phyloP scores from a whole-genome alignment of 2,113 vertebrate species.

The Indri indri region DNA sequence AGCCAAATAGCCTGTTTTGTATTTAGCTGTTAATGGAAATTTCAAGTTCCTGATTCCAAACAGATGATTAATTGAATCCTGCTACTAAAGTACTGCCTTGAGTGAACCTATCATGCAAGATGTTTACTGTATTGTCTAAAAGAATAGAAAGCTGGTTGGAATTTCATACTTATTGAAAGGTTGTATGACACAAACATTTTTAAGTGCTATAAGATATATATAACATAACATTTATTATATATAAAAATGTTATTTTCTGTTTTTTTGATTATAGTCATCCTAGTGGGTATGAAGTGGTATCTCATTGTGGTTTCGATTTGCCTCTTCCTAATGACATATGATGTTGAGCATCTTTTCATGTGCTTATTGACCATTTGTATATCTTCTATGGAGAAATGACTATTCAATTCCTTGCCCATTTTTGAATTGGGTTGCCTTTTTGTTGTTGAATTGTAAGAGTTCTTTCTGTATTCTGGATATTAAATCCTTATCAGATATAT shows the following conservation, averaged over 20 bases:
- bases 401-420: no score
- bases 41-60: not conserved
- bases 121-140: not conserved
- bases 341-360: not conserved
- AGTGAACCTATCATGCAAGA: not conserved
- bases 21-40: not conserved
- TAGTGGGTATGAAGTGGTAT: not conserved
- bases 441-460: no score
- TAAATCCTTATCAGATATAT: no score
- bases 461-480: no score
- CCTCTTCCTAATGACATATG: not conserved
- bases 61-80: not conserved
- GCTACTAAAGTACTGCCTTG: not conserved
- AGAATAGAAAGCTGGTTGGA: not conserved
- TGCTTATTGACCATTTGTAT: no score
- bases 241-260: no score
- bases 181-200: not conserved
- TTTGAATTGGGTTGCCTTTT: no score
- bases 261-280: not conserved
- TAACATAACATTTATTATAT: no score
- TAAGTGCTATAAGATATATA: no score
- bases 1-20: not conserved
- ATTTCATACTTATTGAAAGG: not conserved
- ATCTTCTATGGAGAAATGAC: no score
- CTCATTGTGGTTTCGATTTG: not conserved